Base-by-base conservation (phyloP, 2,888 invertebrate genomes). In the Callinectes sapidus region DNA sequence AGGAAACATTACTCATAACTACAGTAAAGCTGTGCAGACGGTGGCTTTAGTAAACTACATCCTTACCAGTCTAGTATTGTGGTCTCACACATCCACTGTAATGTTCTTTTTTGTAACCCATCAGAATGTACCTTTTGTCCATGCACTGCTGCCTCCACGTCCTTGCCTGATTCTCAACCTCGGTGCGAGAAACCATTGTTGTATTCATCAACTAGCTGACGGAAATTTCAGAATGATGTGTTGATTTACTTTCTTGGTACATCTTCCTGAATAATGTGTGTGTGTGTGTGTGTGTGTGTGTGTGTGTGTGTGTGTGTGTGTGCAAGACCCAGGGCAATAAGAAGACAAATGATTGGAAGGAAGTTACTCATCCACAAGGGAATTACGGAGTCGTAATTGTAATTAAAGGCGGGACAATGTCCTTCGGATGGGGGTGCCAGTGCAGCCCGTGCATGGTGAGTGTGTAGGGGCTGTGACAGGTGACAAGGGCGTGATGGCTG, bases 231-330 rank as follows among this genome's bases (percentile, higher is more conserved):
- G 8, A 10, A 23, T 28, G 28, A n/a, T 1, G 61, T 61, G 61
- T 61, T 61, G 71, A 23, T 10, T 71, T 71, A 28, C 13, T 71
- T 71, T 71, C n/a, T 13, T 28, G 71, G 71, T 71, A 28, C n/a
- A 71, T n/a, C 71, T 28, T 13, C n/a, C n/a, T 71, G 10, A n/a
- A 71, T 2, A 28, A 28, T 10, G 71, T 71, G 71, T 71, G 71
- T 71, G 71, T 71, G 71, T 71, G 71, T 71, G n/a, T 71, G 71
- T 71, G 28, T 61, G 23, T n/a, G 71, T 71, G n/a, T 71, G 71
- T 71, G 23, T 71, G 71, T 71, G 71, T 71, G 71, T 71, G 61
- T 61, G 61, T 71, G 71, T 71, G n/a, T 71, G 71, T 71, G 28
- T 18, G 18, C 5, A 61, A 23, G 61, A 61, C 61, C 2, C 23